Conservation (phyloP, 2,113 vertebrate genomes). For the Conger conger region DNA sequence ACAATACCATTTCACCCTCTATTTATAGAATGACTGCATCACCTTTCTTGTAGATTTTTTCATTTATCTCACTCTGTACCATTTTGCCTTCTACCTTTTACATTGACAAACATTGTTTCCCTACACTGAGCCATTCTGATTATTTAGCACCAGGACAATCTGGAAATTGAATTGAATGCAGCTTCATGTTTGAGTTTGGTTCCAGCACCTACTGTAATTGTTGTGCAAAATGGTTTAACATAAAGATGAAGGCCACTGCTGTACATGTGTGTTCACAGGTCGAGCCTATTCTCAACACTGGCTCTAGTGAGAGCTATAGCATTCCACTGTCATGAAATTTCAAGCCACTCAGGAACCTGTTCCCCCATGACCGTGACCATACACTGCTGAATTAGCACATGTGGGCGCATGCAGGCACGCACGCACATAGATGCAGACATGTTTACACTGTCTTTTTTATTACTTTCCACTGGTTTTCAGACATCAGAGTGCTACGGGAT, state of each 20-base stretch:
- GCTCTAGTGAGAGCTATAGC: conserved; percentile 73
- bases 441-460: conserved; percentile 72
- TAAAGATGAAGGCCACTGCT: conserved; percentile 75
- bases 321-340: conserved; percentile 78
- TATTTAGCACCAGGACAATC: too few species aligned
- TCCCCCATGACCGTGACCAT: conserved; percentile 54
- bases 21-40: conserved; percentile 30
- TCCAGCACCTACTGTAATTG: conserved; percentile 63
- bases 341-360: conserved; percentile 67
- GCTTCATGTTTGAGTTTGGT: conserved; percentile 53
- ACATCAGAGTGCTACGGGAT: conserved; percentile 80
- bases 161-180: background rate
- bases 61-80: conserved; percentile 35
- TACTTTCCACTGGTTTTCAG: conserved; percentile 72
- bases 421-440: conserved; percentile 41
- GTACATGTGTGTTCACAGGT: conserved; percentile 65
- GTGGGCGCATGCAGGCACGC: conserved; percentile 59
- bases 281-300: conserved; percentile 71
- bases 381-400: conserved; percentile 67
- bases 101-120: too few species aligned
- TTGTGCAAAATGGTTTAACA: conserved; percentile 80
- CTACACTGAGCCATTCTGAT: too few species aligned
- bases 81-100: conserved; percentile 21
- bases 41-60: background rate
- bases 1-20: conserved; percentile 62